Evolutionary conservation across 2,113 vertebrate species (phyloP).

Genomic region (Ochotona princeps): DNA sequence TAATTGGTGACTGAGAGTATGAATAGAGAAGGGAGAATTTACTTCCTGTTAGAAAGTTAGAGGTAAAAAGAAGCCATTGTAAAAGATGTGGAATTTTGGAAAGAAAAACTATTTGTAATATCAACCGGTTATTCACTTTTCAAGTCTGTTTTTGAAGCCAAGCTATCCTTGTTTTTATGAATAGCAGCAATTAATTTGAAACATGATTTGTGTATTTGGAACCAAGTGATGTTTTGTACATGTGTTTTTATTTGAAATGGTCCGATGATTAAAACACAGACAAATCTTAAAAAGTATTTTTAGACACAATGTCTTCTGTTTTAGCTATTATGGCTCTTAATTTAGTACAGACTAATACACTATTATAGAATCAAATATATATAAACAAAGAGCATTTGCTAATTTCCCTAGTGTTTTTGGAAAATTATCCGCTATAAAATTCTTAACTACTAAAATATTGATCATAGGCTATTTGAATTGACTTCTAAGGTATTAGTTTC

Average conservation of each 20-base stretch:
- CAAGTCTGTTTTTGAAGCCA: conserved; percentile 29
- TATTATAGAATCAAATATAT: background rate
- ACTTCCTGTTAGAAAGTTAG: background rate
- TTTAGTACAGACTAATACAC: conserved; percentile 10
- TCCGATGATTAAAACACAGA: conserved; percentile 29
- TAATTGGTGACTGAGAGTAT: background rate
- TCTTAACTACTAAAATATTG: conserved; percentile 18
- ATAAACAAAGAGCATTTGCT: background rate
- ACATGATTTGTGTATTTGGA: conserved; percentile 40
- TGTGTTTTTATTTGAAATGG: conserved; percentile 42
- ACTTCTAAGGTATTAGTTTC: conserved; percentile 52
- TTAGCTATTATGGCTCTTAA: conserved; percentile 21
- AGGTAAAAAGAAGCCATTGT: conserved; percentile 15
- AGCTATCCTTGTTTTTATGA: conserved; percentile 39
- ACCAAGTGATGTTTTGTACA: conserved; percentile 51
- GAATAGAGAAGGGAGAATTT: background rate
- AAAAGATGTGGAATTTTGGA: background rate
- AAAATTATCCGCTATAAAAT: conserved; percentile 43
- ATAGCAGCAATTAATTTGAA: conserved; percentile 43
- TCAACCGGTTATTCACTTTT: conserved; percentile 46
- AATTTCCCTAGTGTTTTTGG: conserved; percentile 14
- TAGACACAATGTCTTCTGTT: conserved; percentile 5
- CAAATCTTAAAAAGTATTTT: conserved; percentile 59
- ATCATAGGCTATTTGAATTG: conserved; percentile 26
- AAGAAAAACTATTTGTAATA: conserved; percentile 28